phyloP scores from a whole-genome alignment of 2,888 invertebrate genomes.

The Hirtodrosophila duncani region DNA sequence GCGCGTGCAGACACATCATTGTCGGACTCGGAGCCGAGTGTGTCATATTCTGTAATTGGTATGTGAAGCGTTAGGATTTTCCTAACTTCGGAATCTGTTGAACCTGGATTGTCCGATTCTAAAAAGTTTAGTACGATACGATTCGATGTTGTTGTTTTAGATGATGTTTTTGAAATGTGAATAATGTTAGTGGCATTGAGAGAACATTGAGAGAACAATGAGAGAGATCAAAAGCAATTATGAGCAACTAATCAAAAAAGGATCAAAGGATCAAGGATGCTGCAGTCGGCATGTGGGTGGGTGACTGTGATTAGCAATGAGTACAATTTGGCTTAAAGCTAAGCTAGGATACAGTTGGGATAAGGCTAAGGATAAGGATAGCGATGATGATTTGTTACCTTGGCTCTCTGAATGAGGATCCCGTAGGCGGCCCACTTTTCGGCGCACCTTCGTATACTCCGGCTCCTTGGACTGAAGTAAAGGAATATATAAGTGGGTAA shows the following conservation, averaged over 20 bases:
- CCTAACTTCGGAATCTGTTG: constrained; percentile 96
- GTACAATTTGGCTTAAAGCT: constrained; percentile 63
- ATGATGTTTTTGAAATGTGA: constrained; percentile 57
- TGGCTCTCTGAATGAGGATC: constrained; percentile 91
- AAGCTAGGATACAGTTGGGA: constrained; percentile 16
- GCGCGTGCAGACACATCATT: constrained; percentile 87
- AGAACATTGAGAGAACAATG: constrained; percentile 34
- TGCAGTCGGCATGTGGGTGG: constrained; percentile 11
- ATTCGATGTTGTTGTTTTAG: constrained; percentile 62
- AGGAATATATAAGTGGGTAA: too few relatives aligned
- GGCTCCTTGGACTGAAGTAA: constrained; percentile 86
- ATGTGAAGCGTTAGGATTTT: constrained; percentile 94
- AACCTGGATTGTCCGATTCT: constrained; percentile 96
- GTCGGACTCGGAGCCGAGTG: constrained; percentile 87
- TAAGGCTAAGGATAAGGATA: not conserved
- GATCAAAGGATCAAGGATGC: constrained; percentile 2
- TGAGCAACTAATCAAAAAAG: not conserved
- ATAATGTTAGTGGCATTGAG: constrained; percentile 49
- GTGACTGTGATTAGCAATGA: constrained; percentile 37
- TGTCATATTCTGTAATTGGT: constrained; percentile 96
- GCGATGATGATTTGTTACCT: constrained; percentile 80
- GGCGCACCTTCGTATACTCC: constrained; percentile 89
- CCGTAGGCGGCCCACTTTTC: constrained; percentile 88
- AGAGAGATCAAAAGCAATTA: constrained; percentile 19
- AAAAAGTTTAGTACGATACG: constrained; percentile 80